These are phyloP conservation scores for Neuroscelio doddi DNA, from an alignment of 2,888 invertebrate genomes.

Conservation along the genomic window DNA sequence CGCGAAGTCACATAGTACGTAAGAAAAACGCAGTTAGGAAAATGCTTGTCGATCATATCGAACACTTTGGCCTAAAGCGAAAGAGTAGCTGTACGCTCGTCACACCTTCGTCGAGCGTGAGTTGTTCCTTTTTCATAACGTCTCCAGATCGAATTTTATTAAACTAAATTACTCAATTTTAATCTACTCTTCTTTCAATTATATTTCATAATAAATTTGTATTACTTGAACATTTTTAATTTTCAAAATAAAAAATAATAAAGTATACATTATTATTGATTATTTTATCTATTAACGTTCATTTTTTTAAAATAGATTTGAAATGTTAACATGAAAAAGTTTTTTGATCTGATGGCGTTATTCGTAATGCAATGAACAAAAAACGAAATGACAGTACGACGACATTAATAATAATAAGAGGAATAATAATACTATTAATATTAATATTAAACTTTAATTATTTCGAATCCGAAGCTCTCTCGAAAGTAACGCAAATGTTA, in stretches of 20 bases:
- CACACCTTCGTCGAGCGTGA: constrained; percentile 41
- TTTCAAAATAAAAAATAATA: no score
- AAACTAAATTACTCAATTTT: no score
- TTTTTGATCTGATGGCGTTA: constrained; percentile 33
- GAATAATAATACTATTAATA: constrained; percentile 28
- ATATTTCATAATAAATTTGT: no score
- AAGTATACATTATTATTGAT: no score
- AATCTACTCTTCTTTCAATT: no score
- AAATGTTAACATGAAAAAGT: no score
- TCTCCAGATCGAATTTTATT: constrained; percentile 33
- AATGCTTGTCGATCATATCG: constrained; percentile 27
- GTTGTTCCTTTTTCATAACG: constrained; percentile 37
- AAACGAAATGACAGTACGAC: constrained; percentile 44
- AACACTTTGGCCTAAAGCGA: constrained; percentile 36
- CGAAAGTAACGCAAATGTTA: constrained; percentile 21
- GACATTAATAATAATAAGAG: constrained; percentile 33
- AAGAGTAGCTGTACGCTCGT: constrained; percentile 40
- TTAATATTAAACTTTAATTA: constrained; percentile 37
- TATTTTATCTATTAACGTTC: no score
- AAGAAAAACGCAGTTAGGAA: constrained; percentile 12
- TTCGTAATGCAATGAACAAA: constrained; percentile 37
- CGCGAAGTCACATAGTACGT: constrained; percentile 12
- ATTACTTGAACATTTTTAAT: no score
- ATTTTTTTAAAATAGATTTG: no score
- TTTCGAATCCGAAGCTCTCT: constrained; percentile 39